Conservation (phyloP, 2,113 vertebrate species). For the Actenoides lindsayi region DNA sequence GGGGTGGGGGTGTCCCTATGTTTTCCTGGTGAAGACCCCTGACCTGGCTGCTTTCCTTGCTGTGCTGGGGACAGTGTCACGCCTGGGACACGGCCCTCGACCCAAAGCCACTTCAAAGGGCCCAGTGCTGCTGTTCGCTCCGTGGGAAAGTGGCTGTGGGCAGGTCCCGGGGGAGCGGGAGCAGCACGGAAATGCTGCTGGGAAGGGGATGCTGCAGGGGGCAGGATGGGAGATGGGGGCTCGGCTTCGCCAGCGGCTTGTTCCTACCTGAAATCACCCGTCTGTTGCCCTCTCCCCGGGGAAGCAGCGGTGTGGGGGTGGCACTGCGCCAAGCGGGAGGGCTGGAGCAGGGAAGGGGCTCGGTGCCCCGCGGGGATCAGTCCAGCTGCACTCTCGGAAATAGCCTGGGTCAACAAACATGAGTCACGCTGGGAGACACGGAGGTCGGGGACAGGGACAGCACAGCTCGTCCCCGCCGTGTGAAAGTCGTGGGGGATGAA, state of each 20-base stretch:
- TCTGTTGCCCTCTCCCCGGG: not conserved
- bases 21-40: not conserved
- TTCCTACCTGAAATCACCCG: rapidly evolving
- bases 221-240: not conserved
- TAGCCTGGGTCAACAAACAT: slow-evolving; percentile 60
- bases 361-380: not conserved
- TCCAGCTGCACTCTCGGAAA: slow-evolving; percentile 46
- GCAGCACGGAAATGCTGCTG: not conserved
- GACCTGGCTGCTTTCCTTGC: not conserved
- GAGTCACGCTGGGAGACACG: slow-evolving; percentile 40
- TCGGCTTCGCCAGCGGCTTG: not conserved
- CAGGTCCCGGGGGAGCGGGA: not conserved
- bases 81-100: not conserved
- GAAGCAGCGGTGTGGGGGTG: not conserved
- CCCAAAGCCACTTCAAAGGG: not conserved
- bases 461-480: not conserved
- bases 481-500: not conserved
- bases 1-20: not conserved
- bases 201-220: not conserved
- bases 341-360: slow-evolving; percentile 3
- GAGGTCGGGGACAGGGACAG: slow-evolving; percentile 23
- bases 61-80: not conserved
- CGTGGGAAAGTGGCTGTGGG: slow-evolving; percentile 33
- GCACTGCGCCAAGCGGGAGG: not conserved
- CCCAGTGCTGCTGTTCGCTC: not conserved